Evolutionary conservation across 2,113 vertebrate species (phyloP).

Genomic region (Thamnophis sirtalis): DNA sequence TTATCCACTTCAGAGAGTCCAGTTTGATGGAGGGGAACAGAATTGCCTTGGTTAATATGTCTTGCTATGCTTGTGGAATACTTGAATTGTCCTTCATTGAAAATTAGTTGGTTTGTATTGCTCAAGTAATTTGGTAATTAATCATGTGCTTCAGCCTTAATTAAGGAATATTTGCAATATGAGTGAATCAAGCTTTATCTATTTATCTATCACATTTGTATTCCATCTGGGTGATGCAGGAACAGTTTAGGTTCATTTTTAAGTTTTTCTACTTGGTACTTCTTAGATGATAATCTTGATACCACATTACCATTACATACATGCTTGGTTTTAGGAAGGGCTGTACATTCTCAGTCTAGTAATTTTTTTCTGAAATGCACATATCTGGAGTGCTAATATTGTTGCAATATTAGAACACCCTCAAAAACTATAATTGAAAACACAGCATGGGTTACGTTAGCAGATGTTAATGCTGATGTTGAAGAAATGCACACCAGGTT

Average conservation of each 20-base stretch:
- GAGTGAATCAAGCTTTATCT: not conserved
- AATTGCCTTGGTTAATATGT: not conserved
- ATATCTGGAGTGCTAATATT: not conserved
- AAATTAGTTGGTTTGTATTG: not conserved
- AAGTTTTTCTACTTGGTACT: not conserved
- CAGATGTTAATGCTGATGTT: not conserved
- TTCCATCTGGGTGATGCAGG: not conserved
- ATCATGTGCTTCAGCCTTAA: not conserved
- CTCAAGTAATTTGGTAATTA: not conserved
- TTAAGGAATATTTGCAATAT: not conserved
- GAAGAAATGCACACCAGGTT: not conserved
- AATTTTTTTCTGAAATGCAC: not conserved
- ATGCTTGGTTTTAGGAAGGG: not conserved
- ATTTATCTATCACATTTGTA: not conserved
- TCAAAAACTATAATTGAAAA: not conserved
- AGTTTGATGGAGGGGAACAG: not conserved
- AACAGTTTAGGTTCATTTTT: not conserved
- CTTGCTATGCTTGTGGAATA: not conserved
- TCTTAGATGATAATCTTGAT: not conserved
- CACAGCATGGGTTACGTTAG: not conserved
- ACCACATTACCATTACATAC: not conserved
- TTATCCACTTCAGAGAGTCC: not conserved
- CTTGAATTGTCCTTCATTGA: not conserved
- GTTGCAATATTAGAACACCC: not conserved
- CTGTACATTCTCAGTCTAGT: not conserved